Conservation (phyloP, 2,113 vertebrate genomes). For the Nannospalax galili region DNA sequence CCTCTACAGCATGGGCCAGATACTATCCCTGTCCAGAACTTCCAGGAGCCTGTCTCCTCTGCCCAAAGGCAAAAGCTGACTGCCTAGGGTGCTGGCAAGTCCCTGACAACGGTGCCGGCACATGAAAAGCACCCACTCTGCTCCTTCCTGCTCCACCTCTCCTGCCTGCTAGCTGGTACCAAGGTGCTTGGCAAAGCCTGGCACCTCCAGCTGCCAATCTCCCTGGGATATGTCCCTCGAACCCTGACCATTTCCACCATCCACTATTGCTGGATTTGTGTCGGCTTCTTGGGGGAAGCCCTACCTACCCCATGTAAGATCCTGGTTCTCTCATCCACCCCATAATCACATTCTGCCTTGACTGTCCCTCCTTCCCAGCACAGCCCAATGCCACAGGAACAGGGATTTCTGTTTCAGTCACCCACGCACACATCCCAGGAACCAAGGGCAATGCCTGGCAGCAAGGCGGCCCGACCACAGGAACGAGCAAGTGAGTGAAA, state of each 20-base stretch:
- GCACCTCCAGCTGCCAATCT: fast-evolving
- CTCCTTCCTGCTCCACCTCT: neutral
- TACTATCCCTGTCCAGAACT: too few relatives aligned
- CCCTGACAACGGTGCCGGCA: too few relatives aligned
- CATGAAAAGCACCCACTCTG: too few relatives aligned
- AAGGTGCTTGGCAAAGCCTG: neutral
- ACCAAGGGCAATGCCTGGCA: neutral
- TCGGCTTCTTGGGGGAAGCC: neutral
- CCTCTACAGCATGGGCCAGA: fast-evolving
- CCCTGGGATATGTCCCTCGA: neutral
- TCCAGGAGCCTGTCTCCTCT: neutral
- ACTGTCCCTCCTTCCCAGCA: neutral
- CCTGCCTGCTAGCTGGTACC: too few relatives aligned
- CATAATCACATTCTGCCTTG: fast-evolving
- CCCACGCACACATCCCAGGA: fast-evolving
- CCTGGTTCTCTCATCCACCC: too few relatives aligned
- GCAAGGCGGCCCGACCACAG: fast-evolving
- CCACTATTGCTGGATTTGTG: fast-evolving
- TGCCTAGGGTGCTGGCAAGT: neutral
- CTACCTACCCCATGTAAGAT: fast-evolving
- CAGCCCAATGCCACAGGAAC: fast-evolving
- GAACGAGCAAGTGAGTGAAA: fast-evolving
- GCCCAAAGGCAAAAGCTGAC: neutral
- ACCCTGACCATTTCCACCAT: neutral
- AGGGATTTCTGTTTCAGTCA: neutral